Percentiles rank a stretch among this genome's conserved stretches.
These are phyloP conservation scores for Bombylius major DNA, from an alignment of 2,888 invertebrate genomes.

Conservation along the genomic window DNA sequence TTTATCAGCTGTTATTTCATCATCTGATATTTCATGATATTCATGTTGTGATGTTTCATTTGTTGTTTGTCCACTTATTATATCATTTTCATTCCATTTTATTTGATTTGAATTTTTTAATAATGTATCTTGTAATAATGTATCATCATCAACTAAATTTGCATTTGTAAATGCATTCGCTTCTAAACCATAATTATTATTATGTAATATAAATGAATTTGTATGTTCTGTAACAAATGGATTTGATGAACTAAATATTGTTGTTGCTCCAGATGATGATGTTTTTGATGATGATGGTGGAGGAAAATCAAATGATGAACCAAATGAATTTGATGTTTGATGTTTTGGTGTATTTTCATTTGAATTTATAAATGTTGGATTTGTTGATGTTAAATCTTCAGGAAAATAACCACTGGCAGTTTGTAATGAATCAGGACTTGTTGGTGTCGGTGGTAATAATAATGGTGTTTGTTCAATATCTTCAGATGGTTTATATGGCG, in stretches of 20 bases:
- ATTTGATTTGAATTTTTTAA: not conserved
- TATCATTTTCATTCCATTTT: constrained; percentile 3
- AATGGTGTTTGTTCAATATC: constrained; percentile 60
- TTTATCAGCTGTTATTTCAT: constrained; percentile 43
- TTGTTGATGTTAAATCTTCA: constrained; percentile 29
- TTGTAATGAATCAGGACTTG: constrained; percentile 36
- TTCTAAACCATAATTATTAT: constrained; percentile 32
- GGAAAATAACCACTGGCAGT: constrained; percentile 37
- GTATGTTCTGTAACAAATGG: constrained; percentile 25
- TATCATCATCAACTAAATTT: constrained; percentile 18
- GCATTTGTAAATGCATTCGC: constrained; percentile 22
- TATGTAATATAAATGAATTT: constrained; percentile 25
- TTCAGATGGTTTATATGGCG: constrained; percentile 79
- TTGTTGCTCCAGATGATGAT: not conserved
- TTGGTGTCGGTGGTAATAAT: constrained; percentile 41
- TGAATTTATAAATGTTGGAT: constrained; percentile 35
- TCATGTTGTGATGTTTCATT: constrained; percentile 42
- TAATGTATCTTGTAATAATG: constrained; percentile 1
- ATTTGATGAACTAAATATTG: constrained; percentile 24
- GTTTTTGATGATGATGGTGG: constrained; percentile 13
- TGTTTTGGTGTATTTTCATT: constrained; percentile 35
- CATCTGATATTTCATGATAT: constrained; percentile 74
- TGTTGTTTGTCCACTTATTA: not conserved
- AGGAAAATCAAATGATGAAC: constrained; percentile 32
- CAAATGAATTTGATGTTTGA: constrained; percentile 21